These are phyloP conservation scores for Actinia equina DNA, from an alignment of 64 coral and sea anemone species.

Conservation along the genomic window DNA sequence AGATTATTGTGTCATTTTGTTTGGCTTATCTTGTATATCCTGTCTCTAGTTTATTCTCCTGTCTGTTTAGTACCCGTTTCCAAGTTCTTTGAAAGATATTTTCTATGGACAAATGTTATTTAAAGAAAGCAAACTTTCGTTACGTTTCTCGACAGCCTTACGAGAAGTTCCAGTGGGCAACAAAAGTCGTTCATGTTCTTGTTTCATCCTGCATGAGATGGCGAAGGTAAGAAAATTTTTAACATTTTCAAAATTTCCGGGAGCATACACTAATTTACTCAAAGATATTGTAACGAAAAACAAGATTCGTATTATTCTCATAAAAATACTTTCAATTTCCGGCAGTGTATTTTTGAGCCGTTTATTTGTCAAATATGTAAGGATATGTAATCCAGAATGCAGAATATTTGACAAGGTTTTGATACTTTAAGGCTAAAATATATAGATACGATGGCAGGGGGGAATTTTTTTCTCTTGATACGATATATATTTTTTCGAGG, in stretches of 20 bases:
- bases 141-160: conserved; percentile 33
- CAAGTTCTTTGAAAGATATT: not conserved
- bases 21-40: too few species aligned
- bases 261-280: too few species aligned
- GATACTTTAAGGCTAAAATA: too few species aligned
- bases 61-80: not conserved
- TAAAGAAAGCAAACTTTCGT: not conserved
- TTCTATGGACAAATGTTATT: not conserved
- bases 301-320: too few species aligned
- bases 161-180: conserved; percentile 71
- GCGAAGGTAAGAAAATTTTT: conserved; percentile 60
- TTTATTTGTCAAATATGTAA: not conserved
- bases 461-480: too few species aligned
- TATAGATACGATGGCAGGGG: too few species aligned
- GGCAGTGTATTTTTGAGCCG: not conserved
- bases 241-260: too few species aligned
- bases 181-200: conserved; percentile 56
- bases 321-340: not conserved
- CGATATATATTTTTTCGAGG: not conserved
- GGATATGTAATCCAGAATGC: not conserved
- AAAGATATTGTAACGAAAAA: too few species aligned
- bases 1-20: too few species aligned
- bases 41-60: too few species aligned
- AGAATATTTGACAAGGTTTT: too few species aligned
- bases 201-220: conserved; percentile 87